Percentiles rank a stretch among this genome's conserved stretches.
phyloP scores from a whole-genome alignment of 2,797 vertebrate genomes.

The Lerista edwardsae region DNA sequence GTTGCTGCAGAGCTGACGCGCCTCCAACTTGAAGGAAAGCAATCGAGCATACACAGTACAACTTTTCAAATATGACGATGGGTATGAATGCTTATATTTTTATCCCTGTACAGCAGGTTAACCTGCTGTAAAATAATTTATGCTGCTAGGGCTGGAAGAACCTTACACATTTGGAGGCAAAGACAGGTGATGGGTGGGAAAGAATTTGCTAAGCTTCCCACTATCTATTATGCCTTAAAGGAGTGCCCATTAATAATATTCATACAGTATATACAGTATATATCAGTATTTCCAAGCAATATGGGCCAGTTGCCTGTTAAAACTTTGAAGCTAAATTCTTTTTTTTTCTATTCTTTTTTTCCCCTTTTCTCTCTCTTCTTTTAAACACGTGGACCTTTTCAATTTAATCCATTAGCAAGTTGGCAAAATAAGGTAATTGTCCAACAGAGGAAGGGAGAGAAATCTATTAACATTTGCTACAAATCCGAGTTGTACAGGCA shows the following conservation, averaged over 20 bases:
- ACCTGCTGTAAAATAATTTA: constrained; percentile 18
- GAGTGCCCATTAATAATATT: constrained; percentile 55
- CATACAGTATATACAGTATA: constrained; percentile 29
- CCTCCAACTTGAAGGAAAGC: neutral
- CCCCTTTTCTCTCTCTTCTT: neutral
- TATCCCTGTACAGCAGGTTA: neutral
- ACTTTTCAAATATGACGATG: neutral
- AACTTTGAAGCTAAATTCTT: constrained; percentile 56
- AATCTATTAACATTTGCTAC: constrained; percentile 72
- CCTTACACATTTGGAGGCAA: neutral
- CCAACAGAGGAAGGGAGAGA: constrained; percentile 62
- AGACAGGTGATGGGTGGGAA: constrained; percentile 37
- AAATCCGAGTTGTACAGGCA: constrained; percentile 64
- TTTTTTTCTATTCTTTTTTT: neutral
- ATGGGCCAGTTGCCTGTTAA: constrained; percentile 53
- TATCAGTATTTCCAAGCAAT: constrained; percentile 59
- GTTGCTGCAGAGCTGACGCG: neutral
- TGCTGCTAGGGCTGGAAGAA: neutral
- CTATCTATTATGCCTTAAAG: constrained; percentile 39
- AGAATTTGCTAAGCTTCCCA: constrained; percentile 49
- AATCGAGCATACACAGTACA: constrained; percentile 2
- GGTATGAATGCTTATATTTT: constrained; percentile 32
- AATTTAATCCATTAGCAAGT: constrained; percentile 68
- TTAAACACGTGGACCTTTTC: constrained; percentile 42
- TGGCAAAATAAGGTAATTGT: constrained; percentile 74